A percentile compares a stretch with the other conserved stretches of the same genome.
phyloP scores from a whole-genome alignment of 1,140 invertebrate species.

The Orchestia grillus region DNA sequence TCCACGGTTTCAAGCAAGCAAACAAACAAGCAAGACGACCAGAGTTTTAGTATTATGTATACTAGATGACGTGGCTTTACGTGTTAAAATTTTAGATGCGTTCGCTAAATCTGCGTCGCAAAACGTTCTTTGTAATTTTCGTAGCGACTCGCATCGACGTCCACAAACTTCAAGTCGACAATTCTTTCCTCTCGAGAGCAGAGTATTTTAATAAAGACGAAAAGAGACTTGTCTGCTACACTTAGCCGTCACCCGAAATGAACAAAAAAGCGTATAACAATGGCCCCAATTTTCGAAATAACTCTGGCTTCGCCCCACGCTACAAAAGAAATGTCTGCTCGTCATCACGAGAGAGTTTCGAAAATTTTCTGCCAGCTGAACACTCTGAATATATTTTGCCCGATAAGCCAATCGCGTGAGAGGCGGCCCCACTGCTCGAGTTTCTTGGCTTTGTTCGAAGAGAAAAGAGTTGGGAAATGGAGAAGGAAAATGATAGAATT shows the following conservation, averaged over 20 bases:
- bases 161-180: neutral
- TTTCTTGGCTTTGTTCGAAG: neutral
- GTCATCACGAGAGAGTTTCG: neutral
- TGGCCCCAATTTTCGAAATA: neutral
- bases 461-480: neutral
- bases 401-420: neutral
- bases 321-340: neutral
- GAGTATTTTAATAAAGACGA: neutral
- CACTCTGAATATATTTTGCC: neutral
- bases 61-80: no score
- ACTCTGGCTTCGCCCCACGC: neutral
- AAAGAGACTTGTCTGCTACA: neutral
- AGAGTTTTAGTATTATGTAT: no score
- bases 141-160: neutral
- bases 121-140: no score
- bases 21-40: no score
- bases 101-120: no score
- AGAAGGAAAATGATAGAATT: neutral
- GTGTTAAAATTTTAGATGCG: no score
- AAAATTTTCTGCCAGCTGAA: neutral
- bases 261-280: neutral
- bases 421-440: no score
- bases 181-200: neutral
- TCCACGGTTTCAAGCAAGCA: no score
- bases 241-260: neutral